Base-by-base conservation (phyloP, 2,113 vertebrate species). In the Nymphicus hollandicus region DNA sequence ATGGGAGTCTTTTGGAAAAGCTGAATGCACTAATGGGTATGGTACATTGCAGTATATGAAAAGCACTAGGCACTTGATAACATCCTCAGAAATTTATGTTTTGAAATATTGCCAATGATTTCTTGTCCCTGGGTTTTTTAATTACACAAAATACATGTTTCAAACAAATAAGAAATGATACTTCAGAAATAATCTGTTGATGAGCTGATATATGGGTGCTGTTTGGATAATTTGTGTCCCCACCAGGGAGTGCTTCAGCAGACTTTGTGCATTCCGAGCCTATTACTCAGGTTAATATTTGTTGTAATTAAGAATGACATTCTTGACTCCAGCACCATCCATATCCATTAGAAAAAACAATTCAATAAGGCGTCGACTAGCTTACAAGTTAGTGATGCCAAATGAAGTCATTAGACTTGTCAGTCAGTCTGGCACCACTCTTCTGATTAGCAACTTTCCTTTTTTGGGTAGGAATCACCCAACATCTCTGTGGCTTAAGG, bases 341-440 rank as follows among this genome's bases (percentile, higher is more conserved):
- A 52, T 66, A 66, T 43, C 88, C 71, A 4, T 53, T 83, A 80
- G 65, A n/a, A 93, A 37, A 86, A 93, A 43, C 86, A 91, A 2
- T 58, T 81, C 27, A 29, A 29, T 46, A 63, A 87, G 83, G 91
- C 89, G 23, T 69, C 5, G 9, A 20, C 49, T 76, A 90, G 84
- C 87, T 96, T 77, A 61, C 73, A 1, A 77, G 79, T 7, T 81
- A 63, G 71, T 60, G 88, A 60, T 91, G 91, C 95, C 93, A 93
- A 79, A 86, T 96, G 94, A 97, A 96, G 76, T 96, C 95, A 96
- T 31, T 74, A 91, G 77, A 31, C 63, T 47, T 94, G 87, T 94
- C 96, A 74, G 71, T 95, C 94, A 55, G 85, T 71, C 86, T 74
- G 91, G 95, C 94, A 86, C 95, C 82, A 24, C 73, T 88, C 10